Conservation (phyloP, 2,888 invertebrate genomes). For the Zootermopsis nevadensis region DNA sequence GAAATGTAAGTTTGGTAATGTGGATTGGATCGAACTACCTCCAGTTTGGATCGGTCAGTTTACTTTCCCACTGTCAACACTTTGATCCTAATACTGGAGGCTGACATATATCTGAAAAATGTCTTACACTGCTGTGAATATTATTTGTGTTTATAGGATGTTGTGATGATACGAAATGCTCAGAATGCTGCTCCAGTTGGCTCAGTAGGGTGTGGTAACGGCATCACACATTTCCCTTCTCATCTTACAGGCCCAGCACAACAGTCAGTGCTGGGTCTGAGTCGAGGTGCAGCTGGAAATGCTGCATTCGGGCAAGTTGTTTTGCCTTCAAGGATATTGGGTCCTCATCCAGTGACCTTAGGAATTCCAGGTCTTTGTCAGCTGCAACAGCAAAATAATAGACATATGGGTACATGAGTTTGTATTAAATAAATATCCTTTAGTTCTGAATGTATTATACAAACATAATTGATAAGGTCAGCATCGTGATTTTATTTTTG, state of each 20-base stretch:
- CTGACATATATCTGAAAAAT: too few species aligned
- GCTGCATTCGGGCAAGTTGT: conserved; percentile 31
- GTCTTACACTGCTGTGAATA: too few species aligned
- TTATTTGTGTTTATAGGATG: conserved; percentile 27
- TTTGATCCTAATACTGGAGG: too few species aligned
- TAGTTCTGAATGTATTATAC: background rate
- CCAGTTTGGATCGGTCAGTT: too few species aligned
- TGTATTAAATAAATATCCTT: background rate
- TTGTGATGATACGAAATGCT: conserved; percentile 28
- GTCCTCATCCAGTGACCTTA: background rate
- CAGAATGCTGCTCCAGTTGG: conserved; percentile 27
- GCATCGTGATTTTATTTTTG: background rate
- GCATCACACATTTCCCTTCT: conserved; percentile 8
- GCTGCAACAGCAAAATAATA: conserved; percentile 47
- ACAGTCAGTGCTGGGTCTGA: conserved; percentile 30
- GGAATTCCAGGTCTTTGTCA: conserved; percentile 38
- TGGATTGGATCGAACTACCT: too few species aligned
- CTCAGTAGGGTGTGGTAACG: conserved; percentile 19
- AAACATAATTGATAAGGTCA: background rate
- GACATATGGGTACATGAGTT: conserved; percentile 47
- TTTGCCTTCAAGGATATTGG: conserved; percentile 19
- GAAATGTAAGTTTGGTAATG: too few species aligned
- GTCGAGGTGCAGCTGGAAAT: conserved; percentile 24
- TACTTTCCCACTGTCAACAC: too few species aligned
- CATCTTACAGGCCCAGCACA: conserved; percentile 31